Evolutionary conservation across 2,113 vertebrate genomes (phyloP).

Genomic region (Sebastes fasciatus): DNA sequence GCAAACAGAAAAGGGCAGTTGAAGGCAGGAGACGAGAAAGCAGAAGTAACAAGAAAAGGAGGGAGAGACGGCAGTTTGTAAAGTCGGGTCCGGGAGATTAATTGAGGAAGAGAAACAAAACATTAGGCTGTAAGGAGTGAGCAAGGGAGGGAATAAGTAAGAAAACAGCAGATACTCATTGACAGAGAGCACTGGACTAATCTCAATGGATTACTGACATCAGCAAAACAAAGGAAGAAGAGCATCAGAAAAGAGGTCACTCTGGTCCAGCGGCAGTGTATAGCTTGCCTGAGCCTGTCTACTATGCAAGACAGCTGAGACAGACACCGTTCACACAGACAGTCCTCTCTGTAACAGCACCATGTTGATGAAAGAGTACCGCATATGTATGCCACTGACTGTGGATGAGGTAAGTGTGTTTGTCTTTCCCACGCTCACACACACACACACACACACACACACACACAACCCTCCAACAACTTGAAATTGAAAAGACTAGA

Average conservation of each 20-base stretch:
- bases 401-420: conserved; percentile 91
- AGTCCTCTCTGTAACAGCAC: conserved; percentile 47
- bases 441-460: background rate
- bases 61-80: conserved; percentile 33
- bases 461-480: background rate
- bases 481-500: conserved; percentile 25
- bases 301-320: conserved; percentile 56
- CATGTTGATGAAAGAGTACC: conserved; percentile 95
- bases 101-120: conserved; percentile 51
- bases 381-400: conserved; percentile 94
- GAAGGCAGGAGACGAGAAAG: conserved; percentile 36
- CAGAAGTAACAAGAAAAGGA: conserved; percentile 37
- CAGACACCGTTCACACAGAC: conserved; percentile 20
- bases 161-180: conserved; percentile 70
- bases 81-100: conserved; percentile 41
- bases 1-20: conserved; percentile 33
- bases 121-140: conserved; percentile 19
- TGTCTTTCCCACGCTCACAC: conserved; percentile 63
- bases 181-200: conserved; percentile 60
- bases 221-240: conserved; percentile 63
- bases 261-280: conserved; percentile 30
- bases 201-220: conserved; percentile 64
- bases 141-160: conserved; percentile 17
- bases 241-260: conserved; percentile 61
- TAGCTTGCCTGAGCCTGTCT: conserved; percentile 37